A percentile compares a stretch with the other conserved stretches of the same genome.
Conservation (phyloP, 2,797 vertebrate genomes). For the Tauraco hartlaubi region DNA sequence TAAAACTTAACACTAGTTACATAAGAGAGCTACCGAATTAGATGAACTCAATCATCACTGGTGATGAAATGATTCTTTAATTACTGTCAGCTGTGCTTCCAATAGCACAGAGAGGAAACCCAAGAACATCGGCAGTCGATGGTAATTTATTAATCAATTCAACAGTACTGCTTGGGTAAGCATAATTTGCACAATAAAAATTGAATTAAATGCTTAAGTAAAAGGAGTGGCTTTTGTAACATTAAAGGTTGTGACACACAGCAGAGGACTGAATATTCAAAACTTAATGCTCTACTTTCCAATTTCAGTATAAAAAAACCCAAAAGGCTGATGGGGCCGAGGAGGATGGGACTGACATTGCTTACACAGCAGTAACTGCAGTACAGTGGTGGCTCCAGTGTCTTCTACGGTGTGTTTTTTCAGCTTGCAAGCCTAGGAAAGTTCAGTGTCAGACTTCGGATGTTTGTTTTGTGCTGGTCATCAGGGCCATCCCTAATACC, state of each 20-base stretch:
- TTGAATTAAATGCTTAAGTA: conserved; percentile 75
- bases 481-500: background rate
- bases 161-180: conserved; percentile 74
- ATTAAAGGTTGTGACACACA: conserved; percentile 30
- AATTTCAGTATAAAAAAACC: background rate
- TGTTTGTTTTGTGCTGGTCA: background rate
- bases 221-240: conserved; percentile 44
- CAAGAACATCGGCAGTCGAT: conserved; percentile 62
- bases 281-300: background rate
- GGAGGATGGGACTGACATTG: background rate
- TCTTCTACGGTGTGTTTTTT: fast-evolving
- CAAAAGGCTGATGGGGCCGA: background rate
- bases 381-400: background rate
- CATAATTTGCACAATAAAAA: conserved; percentile 76
- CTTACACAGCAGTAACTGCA: background rate
- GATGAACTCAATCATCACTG: conserved; percentile 72
- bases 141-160: conserved; percentile 82
- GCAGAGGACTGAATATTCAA: background rate
- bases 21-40: conserved; percentile 71
- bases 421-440: background rate
- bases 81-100: conserved; percentile 78
- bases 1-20: conserved; percentile 71
- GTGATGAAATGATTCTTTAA: conserved; percentile 83
- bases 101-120: conserved; percentile 73
- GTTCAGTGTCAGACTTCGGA: background rate